Base-by-base conservation (phyloP, 2,113 vertebrate species). In the Melanerpes formicivorus region DNA sequence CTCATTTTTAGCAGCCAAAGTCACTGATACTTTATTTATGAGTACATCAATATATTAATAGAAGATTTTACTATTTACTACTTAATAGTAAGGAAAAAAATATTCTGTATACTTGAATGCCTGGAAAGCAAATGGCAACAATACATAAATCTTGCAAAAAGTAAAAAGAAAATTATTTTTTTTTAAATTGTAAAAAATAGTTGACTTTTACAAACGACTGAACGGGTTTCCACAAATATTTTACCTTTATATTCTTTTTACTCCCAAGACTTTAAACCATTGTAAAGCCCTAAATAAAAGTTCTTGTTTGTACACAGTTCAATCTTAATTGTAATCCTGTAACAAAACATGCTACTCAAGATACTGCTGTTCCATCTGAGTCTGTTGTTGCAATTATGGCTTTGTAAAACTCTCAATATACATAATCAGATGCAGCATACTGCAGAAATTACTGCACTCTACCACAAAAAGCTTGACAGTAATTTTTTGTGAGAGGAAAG, bases 391-490 rank as follows among this genome's bases (percentile, higher is more conserved):
- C 55, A 90, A 92, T 87, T 90, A 93, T n/a, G 65, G 29, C 54
- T 94, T 84, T 90, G 29, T 88, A 78, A 62, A n/a, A 59, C 54
- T 65, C 59, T 88, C 62, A 94, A 58, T 93, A 27, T 73, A 30
- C 50, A 79, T 65, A 90, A 95, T 95, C 81, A 91, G 29, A 26
- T 40, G 72, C 46, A 84, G 46, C 75, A 90, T 55, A 86, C n/a
- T 65, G 73, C 58, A 67, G 40, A 93, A 90, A 95, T 86, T 63
- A 86, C 32, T 63, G 75, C 15, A 42, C 14, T 71, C 40, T 54
- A 60, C 30, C 50, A 84, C 72, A 87, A 84, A 64, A 70, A 84
- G 42, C 44, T 65, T 17, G 12, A 50, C 58, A 75, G 34, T 64
- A 83, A 59, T 18, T 55, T 78, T 80, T 37, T 2, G 0, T 3